phyloP scores from a whole-genome alignment of 2,797 vertebrate species.

The Pangasius mekongensis region DNA sequence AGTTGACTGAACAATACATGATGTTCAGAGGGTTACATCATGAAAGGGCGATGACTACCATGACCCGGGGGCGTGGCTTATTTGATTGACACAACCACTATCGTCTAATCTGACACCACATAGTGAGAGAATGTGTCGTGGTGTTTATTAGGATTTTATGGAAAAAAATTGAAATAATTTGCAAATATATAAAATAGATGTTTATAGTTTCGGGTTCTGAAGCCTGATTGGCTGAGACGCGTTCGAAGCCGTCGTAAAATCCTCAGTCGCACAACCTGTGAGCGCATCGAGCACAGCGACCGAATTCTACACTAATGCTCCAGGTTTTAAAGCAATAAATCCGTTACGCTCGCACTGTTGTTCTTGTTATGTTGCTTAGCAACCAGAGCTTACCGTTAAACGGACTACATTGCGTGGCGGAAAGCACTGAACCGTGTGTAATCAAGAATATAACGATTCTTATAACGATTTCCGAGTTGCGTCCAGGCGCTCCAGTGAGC shows the following conservation, averaged over 20 bases:
- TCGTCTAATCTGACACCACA: background rate
- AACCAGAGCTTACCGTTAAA: background rate
- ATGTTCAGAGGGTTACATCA: background rate
- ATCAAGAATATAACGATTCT: background rate
- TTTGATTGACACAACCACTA: background rate
- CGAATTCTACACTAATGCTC: background rate
- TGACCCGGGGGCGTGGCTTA: background rate
- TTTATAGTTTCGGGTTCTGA: background rate
- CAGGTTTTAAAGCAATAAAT: background rate
- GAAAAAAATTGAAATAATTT: background rate
- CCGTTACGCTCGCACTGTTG: background rate
- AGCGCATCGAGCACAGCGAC: background rate
- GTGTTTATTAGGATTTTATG: background rate
- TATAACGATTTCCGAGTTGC: background rate
- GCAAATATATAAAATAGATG: background rate
- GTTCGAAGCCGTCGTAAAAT: too few species aligned
- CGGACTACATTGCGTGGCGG: background rate
- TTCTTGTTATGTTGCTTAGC: conserved; percentile 2
- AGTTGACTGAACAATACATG: background rate
- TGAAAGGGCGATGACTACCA: background rate
- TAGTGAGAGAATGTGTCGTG: background rate
- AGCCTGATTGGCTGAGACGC: background rate
- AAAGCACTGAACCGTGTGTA: background rate
- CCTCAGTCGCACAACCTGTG: background rate
- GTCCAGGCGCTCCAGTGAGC: background rate